Evolutionary conservation across 2,888 invertebrate species (phyloP), one percentile per base, ranked within the genome.

Genomic region (Caenorhabditis sulstoni): DNA sequence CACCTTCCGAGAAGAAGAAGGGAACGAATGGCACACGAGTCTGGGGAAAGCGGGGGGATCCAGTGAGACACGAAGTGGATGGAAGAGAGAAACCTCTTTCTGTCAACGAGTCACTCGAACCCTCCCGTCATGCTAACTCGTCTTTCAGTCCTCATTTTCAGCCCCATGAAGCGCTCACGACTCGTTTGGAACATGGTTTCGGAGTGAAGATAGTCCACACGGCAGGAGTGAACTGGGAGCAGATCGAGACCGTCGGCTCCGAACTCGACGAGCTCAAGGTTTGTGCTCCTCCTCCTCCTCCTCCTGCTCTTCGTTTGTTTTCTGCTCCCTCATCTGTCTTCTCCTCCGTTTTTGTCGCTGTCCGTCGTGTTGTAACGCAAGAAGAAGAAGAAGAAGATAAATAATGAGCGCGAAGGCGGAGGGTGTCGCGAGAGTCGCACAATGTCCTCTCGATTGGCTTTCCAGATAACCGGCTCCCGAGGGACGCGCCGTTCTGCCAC

Each of bases 151-250:
- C 22, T 4, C 11, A 16, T 35, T 80, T 86, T 79, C 79, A 89
- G 87, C 87, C 90, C 0, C 90, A 90, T 61, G 90, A 90, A 77
- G 81, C 86, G 11, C 67, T 90, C n/a, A 88, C 88, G 8, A 87
- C 87, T 18, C 76, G 75, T 20, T 62, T 90, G 74, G 90, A 90
- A 62, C 82, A 85, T 23, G 81, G 78, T 3, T 85, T 85, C 57
- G 84, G 81, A 0, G 83, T 87, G 5, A 84, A 81, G 29, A 88
- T 90, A 7, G 81, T 88, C 29, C 85, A 87, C 75, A 90, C 89
- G 5, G 90, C 86, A 2, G 89, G 89, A 3, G 81, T 90, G 11
- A 87, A 86, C 45, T 64, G 81, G 57, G 87, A 90, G 39, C 87
- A 88, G 64, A 68, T 79, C 49, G 83, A 87, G n/a, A 84, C 83